phyloP scores from a whole-genome alignment of 64 coral and sea anemone species.

The Dendrophyllia cribrosa region DNA sequence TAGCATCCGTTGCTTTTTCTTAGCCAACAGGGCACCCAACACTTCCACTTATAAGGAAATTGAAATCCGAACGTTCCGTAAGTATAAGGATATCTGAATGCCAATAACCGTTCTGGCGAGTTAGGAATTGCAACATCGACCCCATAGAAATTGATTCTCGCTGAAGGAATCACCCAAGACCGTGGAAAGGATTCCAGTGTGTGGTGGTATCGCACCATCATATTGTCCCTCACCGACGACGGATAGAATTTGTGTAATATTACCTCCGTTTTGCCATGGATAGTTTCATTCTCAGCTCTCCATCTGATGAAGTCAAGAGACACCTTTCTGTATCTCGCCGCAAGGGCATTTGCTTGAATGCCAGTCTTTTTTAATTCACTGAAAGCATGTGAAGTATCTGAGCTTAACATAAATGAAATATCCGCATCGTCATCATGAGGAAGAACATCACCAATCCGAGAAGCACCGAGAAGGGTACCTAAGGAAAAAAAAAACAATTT shows the following conservation, averaged over 20 bases:
- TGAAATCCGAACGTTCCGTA: slow-evolving; percentile 57
- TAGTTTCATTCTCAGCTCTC: slow-evolving; percentile 40
- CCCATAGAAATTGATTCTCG: slow-evolving; percentile 81
- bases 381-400: slow-evolving; percentile 16
- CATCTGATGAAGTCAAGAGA: slow-evolving; percentile 81
- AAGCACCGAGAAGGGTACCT: slow-evolving; percentile 88
- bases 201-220: slow-evolving; percentile 70
- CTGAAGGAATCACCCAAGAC: slow-evolving; percentile 63
- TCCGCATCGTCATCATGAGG: slow-evolving; percentile 93
- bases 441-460: slow-evolving; percentile 65
- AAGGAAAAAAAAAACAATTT: not conserved
- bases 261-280: slow-evolving; percentile 44
- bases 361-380: slow-evolving; percentile 15
- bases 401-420: slow-evolving; percentile 65
- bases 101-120: slow-evolving; percentile 43
- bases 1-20: slow-evolving; percentile 50
- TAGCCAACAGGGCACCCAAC: slow-evolving; percentile 86
- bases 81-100: slow-evolving; percentile 77
- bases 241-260: slow-evolving; percentile 85
- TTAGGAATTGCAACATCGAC: slow-evolving; percentile 70
- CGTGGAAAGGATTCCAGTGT: slow-evolving; percentile 64
- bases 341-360: slow-evolving; percentile 64
- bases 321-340: slow-evolving; percentile 45
- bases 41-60: slow-evolving; percentile 95
- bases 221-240: slow-evolving; percentile 58